Evolutionary conservation across 2,113 vertebrate species (phyloP), one percentile per base, ranked within the genome.

Genomic region (Reinhardtius hippoglossoides): DNA sequence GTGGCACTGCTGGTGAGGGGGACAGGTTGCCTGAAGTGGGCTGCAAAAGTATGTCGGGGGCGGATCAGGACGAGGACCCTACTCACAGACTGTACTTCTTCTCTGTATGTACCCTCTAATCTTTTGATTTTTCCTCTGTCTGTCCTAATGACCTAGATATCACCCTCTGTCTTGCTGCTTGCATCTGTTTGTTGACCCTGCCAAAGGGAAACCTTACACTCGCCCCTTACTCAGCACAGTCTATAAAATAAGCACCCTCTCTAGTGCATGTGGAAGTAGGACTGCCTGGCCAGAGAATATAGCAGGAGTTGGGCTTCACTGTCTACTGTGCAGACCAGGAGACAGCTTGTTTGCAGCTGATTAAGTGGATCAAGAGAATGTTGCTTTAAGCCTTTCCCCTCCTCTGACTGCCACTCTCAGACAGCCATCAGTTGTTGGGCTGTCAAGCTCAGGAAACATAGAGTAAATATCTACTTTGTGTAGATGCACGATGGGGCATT

Each of bases 51-150:
- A 94, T 95, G 92, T 94, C 93, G 88, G 84, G 76, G 75, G 79
- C 74, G 87, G 93, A 93, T 80, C 83, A 92, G 75, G 92, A 93
- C 66, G 90, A 94, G 67, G 93, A 94, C 81, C 91, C 93, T 66
- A 87, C 93, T 85, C 94, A 81, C 90, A 92, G 89, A 81, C 92
- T 94, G 76, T 94, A 84, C 95, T 95, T 95, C 93, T 95, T 92
- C 72, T 95, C 94, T 87, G 95, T 95, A 95, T 73, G 95, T 95
- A 95, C 85, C 50, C 73, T 86, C 73, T 88, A 26, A 84, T 84
- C 73, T 81, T 70, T 67, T 81, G 5, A 59, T 84, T 73, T 67
- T 58, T 23, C n/a, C 54, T 67, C 26, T 73, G 31, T 71, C 37
- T 77, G 60, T 74, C 70, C 58, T 82, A 61, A 50, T 67, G 21